Percentiles rank a stretch among this genome's conserved stretches.
Conservation (phyloP, 2,113 vertebrate species). For the Mirza zaza region DNA sequence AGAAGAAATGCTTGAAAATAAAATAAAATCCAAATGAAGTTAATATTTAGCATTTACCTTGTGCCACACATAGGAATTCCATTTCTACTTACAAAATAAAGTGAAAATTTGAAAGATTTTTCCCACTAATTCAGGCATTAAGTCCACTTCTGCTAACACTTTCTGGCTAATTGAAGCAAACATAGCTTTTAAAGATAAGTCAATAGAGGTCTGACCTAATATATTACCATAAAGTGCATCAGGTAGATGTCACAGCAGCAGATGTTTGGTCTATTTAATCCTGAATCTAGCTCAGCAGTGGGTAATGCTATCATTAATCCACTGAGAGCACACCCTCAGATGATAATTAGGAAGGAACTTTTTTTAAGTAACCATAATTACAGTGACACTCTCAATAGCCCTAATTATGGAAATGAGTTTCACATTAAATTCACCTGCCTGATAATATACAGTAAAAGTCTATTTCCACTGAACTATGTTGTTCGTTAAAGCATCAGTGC, state of each 20-base stretch:
- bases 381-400: slow-evolving; percentile 63
- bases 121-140: neutral
- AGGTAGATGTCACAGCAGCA: slow-evolving; percentile 57
- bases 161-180: slow-evolving; percentile 40
- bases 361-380: slow-evolving; percentile 66
- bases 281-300: slow-evolving; percentile 39
- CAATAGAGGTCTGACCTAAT: slow-evolving; percentile 1
- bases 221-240: neutral
- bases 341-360: slow-evolving; percentile 58
- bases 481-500: slow-evolving; percentile 45
- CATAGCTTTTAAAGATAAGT: slow-evolving; percentile 53
- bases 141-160: neutral
- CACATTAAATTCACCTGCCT: slow-evolving; percentile 64
- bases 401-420: slow-evolving; percentile 72
- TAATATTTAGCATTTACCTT: slow-evolving; percentile 44
- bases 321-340: slow-evolving; percentile 41
- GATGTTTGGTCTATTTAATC: slow-evolving; percentile 66
- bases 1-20: slow-evolving; percentile 1
- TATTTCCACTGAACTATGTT: slow-evolving; percentile 44
- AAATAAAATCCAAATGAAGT: slow-evolving; percentile 27
- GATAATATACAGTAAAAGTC: slow-evolving; percentile 54
- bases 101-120: neutral
- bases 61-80: neutral
- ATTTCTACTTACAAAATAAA: slow-evolving; percentile 39
- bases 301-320: slow-evolving; percentile 66